Evolutionary conservation across 2,113 vertebrate genomes (phyloP), one percentile per base, ranked within the genome.

Genomic region (Callospermophilus lateralis): DNA sequence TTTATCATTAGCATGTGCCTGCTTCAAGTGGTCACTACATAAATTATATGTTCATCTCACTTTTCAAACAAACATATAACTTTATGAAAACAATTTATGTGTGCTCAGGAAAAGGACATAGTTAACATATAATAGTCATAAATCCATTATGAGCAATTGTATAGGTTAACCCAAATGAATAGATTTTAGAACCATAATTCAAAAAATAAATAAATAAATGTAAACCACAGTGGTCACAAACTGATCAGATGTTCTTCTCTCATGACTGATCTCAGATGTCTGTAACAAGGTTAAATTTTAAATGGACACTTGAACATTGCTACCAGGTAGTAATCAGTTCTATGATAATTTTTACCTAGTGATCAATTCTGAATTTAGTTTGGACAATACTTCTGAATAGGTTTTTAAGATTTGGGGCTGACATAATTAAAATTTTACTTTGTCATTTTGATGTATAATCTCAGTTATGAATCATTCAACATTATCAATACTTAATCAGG

Each of bases 321-420:
- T 68, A 45, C 61, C 3, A 2, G 76, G n/a, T 58, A 70, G 0
- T 77, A 74, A 92, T 95, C 28, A 73, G 3, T 15, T 93, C 12
- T 4, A 26, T 79, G 4, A 7, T 72, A 89, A 37, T 91, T 95
- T 94, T 86, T 4, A 92, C 34, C 76, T 81, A 58, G 19, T 22
- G 15, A 63, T 94, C n/a, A 80, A 77, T 92, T 84, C 85, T 30
- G 17, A 94, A 77, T 89, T 91, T 76, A 73, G 9, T 78, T 74
- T 61, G 1, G 11, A 65, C 37, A 92, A 48, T 77, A 55, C 9
- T 86, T 55, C 42, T n/a, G 24, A 81, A 90, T 19, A 81, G 2
- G 55, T 42, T 85, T 95, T 92, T 81, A 32, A 79, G 4, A 48
- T 24, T 90, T 81, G 88, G 83, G 28, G 74, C n/a, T 76, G 45